phyloP scores from a whole-genome alignment of 92 coral and sea anemone species.

The Heliopora coerulea region DNA sequence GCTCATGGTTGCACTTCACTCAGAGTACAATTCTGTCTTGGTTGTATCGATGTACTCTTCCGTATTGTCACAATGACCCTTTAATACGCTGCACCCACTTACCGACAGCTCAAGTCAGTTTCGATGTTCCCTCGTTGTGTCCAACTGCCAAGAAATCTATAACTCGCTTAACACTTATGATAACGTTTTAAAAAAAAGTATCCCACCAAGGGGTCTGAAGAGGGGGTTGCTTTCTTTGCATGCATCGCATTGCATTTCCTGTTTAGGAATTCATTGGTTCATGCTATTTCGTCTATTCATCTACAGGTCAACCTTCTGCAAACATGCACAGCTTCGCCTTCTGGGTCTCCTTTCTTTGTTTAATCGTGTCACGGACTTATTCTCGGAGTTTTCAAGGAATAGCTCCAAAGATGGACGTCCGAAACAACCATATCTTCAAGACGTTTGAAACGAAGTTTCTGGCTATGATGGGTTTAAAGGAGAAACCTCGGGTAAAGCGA shows the following conservation, averaged over 20 bases:
- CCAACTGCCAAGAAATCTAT: conserved; percentile 25
- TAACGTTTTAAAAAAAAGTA: conserved; percentile 25
- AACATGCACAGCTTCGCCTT: conserved; percentile 24
- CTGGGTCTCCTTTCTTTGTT: neutral
- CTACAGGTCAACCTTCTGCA: conserved; percentile 29
- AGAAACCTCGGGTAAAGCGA: conserved; percentile 63
- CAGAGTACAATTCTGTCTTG: too few species aligned
- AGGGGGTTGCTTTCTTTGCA: conserved; percentile 30
- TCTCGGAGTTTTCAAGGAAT: conserved; percentile 11
- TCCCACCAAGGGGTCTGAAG: conserved; percentile 35
- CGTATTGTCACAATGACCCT: too few species aligned
- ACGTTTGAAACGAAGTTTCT: conserved; percentile 65
- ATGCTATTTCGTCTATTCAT: conserved; percentile 38
- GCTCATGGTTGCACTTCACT: too few species aligned
- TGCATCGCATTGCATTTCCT: conserved; percentile 12
- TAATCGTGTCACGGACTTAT: neutral
- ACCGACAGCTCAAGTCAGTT: neutral
- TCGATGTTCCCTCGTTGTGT: neutral
- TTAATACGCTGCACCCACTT: neutral
- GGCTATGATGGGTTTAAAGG: conserved; percentile 65
- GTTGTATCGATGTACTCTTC: too few species aligned
- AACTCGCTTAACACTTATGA: conserved; percentile 32
- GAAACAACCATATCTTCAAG: conserved; percentile 56
- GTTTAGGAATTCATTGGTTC: conserved; percentile 24
- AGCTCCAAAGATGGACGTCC: neutral